Evolutionary conservation across 2,797 vertebrate species (phyloP).

Genomic region (Carcharodon carcharias): DNA sequence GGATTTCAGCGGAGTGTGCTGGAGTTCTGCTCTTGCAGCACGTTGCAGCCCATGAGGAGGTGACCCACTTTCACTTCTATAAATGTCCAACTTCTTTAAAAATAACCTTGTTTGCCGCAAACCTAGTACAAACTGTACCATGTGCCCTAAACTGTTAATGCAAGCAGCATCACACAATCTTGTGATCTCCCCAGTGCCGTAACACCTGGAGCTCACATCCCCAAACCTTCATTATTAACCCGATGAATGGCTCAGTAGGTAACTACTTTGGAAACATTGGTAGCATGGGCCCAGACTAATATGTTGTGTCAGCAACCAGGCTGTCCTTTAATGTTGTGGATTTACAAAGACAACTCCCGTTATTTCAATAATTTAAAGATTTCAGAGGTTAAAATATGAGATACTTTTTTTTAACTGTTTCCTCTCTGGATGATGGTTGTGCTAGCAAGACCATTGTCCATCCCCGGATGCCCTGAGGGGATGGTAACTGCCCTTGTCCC

Average conservation of each 20-base stretch:
- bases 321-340: neutral
- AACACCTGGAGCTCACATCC: neutral
- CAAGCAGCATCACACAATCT: neutral
- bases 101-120: neutral
- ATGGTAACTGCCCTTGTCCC: neutral
- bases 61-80: constrained; percentile 21
- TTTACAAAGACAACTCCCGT: neutral
- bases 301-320: neutral
- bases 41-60: neutral
- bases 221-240: neutral
- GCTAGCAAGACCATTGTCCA: neutral
- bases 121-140: neutral
- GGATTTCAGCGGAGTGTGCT: neutral
- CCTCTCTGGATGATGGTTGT: neutral
- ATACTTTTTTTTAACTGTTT: neutral
- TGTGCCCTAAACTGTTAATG: neutral
- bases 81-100: constrained; percentile 17
- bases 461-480: neutral
- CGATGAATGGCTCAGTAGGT: neutral
- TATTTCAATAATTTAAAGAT: neutral
- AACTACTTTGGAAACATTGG: neutral
- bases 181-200: neutral
- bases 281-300: neutral
- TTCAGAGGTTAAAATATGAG: neutral
- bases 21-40: neutral